Conservation (phyloP, 1,140 invertebrate species). For the Brachionus manjavacas region DNA sequence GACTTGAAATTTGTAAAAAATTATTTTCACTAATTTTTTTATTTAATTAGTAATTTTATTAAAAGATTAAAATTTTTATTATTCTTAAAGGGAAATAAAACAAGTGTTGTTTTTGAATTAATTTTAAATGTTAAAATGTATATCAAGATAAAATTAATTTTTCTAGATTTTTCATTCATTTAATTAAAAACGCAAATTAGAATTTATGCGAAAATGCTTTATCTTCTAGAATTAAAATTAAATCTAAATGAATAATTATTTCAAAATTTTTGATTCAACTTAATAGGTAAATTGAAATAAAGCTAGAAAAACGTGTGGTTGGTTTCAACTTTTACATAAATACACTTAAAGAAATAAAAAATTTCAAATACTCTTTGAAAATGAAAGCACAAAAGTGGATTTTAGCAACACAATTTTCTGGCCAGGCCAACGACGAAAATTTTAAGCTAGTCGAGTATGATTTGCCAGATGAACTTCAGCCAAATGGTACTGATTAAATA, state of each 20-base stretch:
- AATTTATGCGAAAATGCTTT: neutral
- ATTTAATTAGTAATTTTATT: too few species aligned
- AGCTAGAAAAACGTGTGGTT: neutral
- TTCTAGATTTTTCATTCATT: neutral
- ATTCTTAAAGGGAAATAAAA: too few species aligned
- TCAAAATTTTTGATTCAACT: neutral
- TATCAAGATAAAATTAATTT: too few species aligned
- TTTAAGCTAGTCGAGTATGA: conserved; percentile 65
- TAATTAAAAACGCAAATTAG: neutral
- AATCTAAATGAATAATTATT: neutral
- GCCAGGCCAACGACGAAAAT: conserved; percentile 64
- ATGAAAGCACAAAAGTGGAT: conserved; percentile 63
- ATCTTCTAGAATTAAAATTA: neutral
- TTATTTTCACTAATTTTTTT: too few species aligned
- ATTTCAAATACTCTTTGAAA: neutral
- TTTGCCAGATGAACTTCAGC: conserved; percentile 50
- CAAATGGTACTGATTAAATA: neutral
- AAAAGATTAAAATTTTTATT: too few species aligned
- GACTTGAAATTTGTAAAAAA: too few species aligned
- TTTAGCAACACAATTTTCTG: conserved; percentile 64
- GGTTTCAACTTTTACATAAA: neutral
- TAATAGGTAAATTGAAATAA: neutral
- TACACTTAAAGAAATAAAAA: neutral
- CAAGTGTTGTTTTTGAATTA: too few species aligned
- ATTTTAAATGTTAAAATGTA: too few species aligned